phyloP scores from a whole-genome alignment of 2,797 vertebrate genomes.

The Pseudotriccus pelzelni region DNA sequence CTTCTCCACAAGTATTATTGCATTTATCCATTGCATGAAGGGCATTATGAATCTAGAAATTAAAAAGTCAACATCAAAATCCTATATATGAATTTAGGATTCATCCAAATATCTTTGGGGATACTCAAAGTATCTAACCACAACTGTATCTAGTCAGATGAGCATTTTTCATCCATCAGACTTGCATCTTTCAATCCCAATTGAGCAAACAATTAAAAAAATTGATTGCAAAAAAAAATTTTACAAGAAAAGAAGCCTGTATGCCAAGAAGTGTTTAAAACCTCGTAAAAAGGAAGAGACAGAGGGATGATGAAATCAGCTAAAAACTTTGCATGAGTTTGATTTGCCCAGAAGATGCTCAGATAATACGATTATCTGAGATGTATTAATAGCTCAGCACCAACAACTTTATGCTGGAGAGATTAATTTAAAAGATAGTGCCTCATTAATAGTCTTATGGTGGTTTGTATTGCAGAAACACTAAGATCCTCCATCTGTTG shows the following conservation, averaged over 20 bases:
- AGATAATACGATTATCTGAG: neutral
- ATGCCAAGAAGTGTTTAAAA: neutral
- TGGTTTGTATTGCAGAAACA: neutral
- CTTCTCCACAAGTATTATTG: neutral
- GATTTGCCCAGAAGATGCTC: neutral
- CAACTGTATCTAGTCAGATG: neutral
- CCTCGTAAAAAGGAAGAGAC: neutral
- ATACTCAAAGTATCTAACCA: neutral
- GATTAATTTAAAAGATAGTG: constrained; percentile 20
- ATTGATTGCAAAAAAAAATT: neutral
- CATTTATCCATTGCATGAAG: neutral
- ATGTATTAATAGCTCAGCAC: neutral
- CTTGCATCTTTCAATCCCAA: neutral
- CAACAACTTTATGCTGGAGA: neutral
- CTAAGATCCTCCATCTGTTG: neutral
- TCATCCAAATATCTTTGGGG: neutral
- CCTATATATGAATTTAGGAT: neutral
- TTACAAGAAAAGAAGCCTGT: neutral
- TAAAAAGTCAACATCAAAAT: neutral
- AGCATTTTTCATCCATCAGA: neutral
- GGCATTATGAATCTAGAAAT: neutral
- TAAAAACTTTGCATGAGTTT: neutral
- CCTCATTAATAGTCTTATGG: neutral
- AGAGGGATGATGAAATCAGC: neutral
- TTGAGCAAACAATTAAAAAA: neutral